Conservation (phyloP, 2,888 invertebrate species). For the Agrochola macilenta region DNA sequence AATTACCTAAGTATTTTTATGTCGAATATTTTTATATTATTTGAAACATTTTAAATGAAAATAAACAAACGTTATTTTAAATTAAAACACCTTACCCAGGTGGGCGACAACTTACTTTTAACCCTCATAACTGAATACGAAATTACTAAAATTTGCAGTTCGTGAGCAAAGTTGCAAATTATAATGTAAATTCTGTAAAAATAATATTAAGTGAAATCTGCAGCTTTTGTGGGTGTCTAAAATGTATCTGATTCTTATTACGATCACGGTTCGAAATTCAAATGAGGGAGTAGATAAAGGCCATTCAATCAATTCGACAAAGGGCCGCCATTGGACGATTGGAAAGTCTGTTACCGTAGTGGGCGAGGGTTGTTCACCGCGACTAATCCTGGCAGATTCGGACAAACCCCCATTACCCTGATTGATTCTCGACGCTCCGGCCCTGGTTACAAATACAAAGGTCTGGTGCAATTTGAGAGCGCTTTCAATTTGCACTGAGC, state of each 20-base stretch:
- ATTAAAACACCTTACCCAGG: conserved; percentile 35
- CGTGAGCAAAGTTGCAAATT: conserved; percentile 51
- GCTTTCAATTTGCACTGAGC: conserved; percentile 88
- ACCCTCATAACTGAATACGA: conserved; percentile 56
- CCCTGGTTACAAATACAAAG: conserved; percentile 87
- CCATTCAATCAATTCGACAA: conserved; percentile 79
- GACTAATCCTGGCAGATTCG: conserved; percentile 86
- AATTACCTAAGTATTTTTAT: neutral
- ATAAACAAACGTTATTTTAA: conserved; percentile 29
- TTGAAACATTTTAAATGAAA: conserved; percentile 9
- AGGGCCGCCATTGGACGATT: conserved; percentile 74
- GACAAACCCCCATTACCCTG: conserved; percentile 87
- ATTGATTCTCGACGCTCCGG: conserved; percentile 85
- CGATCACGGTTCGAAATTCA: conserved; percentile 54
- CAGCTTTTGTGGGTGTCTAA: conserved; percentile 22
- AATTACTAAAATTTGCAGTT: conserved; percentile 56
- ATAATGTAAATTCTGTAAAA: conserved; percentile 45
- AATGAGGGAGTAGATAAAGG: conserved; percentile 66
- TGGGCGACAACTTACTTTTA: conserved; percentile 47
- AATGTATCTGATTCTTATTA: conserved; percentile 52
- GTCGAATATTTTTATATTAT: conserved; percentile 5
- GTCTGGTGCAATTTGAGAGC: conserved; percentile 84
- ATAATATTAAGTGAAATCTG: conserved; percentile 36
- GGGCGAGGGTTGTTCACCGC: conserved; percentile 75
- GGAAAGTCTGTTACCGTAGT: conserved; percentile 75